Conservation (phyloP, 2,113 vertebrate species). For the Catagonus wagneri region DNA sequence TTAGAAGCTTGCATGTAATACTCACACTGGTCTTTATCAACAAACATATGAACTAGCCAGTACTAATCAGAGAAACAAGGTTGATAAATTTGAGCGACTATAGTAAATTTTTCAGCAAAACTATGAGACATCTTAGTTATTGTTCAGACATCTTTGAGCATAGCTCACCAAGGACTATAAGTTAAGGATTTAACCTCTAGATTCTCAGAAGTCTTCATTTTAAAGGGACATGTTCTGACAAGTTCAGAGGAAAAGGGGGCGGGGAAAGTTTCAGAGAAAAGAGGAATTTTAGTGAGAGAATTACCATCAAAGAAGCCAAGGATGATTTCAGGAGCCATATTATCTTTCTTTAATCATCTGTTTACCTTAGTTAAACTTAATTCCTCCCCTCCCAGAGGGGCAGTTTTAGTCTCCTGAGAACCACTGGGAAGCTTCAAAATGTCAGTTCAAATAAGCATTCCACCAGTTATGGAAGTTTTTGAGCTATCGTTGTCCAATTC, state of each 20-base stretch:
- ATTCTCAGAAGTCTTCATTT: background rate
- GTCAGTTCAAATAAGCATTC: background rate
- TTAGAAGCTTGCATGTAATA: background rate
- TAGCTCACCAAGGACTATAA: no score
- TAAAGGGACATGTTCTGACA: background rate
- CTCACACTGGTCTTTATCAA: background rate
- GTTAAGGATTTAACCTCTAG: background rate
- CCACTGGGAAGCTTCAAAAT: background rate
- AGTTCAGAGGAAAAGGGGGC: background rate
- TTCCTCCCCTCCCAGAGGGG: background rate
- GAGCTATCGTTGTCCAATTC: background rate
- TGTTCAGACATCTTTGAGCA: background rate
- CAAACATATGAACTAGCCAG: background rate
- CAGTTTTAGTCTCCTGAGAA: background rate
- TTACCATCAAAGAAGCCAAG: background rate
- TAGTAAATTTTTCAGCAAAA: background rate
- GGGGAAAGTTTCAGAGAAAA: background rate
- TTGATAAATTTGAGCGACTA: background rate
- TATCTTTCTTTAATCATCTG: background rate
- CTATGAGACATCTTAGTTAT: background rate
- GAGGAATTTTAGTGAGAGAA: background rate
- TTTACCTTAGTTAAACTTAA: background rate
- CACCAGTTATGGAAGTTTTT: background rate
- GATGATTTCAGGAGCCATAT: background rate
- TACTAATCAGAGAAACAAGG: background rate